Evolutionary conservation across 2,797 vertebrate genomes (phyloP).

Genomic region (Podarcis lilfordi): DNA sequence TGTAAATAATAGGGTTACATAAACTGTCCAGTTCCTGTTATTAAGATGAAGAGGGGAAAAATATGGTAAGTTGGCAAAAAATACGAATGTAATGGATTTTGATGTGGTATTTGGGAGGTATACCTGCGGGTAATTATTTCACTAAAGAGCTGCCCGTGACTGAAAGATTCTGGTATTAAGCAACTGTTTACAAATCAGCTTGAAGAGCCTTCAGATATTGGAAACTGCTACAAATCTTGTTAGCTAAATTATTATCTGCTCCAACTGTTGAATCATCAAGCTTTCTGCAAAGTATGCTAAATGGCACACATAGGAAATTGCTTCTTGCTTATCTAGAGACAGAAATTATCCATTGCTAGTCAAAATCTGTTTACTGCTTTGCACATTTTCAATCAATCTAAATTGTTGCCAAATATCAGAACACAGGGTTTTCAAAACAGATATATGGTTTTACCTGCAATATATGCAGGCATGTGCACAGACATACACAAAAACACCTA

Average conservation of each 20-base stretch:
- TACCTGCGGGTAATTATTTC: background rate
- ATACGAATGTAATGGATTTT: background rate
- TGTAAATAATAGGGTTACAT: conserved; percentile 87
- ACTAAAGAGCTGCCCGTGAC: background rate
- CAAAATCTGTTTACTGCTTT: background rate
- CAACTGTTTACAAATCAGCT: background rate
- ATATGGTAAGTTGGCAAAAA: conserved; percentile 4
- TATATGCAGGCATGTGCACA: background rate
- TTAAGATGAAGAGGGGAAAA: conserved; percentile 31
- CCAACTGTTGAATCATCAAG: background rate
- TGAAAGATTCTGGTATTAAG: background rate
- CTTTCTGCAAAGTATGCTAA: background rate
- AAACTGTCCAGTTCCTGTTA: conserved; percentile 87
- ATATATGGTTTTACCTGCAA: background rate
- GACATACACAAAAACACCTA: background rate
- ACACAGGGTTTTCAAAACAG: background rate
- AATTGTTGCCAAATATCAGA: background rate
- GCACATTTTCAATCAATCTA: background rate
- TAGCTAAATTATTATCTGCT: background rate
- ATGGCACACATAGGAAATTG: background rate
- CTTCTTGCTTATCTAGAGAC: background rate
- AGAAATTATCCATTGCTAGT: background rate
- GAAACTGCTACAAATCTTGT: background rate
- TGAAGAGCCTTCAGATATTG: background rate
- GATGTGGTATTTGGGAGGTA: background rate